Conservation (phyloP, 1,140 invertebrate species). For the Zaprionus vittiger region DNA sequence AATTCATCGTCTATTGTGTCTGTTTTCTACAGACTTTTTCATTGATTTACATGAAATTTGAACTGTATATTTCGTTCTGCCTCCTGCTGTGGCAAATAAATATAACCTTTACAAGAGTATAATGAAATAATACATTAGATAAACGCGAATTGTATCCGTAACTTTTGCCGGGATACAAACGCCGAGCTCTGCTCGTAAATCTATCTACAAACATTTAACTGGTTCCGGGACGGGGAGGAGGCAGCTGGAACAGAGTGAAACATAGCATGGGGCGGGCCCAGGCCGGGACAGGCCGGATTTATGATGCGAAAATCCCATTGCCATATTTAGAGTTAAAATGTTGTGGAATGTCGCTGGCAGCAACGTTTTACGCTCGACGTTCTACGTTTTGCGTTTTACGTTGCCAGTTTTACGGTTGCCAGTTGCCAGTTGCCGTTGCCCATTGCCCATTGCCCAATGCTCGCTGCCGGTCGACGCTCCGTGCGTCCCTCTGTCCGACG, state of each 20-base stretch:
- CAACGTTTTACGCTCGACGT: slow-evolving; percentile 24
- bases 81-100: neutral
- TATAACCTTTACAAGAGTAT: neutral
- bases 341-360: slow-evolving; percentile 40
- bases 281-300: slow-evolving; percentile 38
- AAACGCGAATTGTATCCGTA: slow-evolving; percentile 39
- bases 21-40: neutral
- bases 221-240: slow-evolving; percentile 10
- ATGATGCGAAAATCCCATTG: slow-evolving; percentile 63
- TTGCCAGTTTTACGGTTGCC: slow-evolving; percentile 20
- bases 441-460: neutral
- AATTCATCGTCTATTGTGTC: too few relatives aligned
- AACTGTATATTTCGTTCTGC: neutral
- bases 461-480: neutral
- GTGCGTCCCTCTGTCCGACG: neutral
- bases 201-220: slow-evolving; percentile 43
- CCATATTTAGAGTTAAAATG: slow-evolving; percentile 37
- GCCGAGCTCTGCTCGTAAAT: slow-evolving; percentile 29
- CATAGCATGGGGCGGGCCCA: neutral
- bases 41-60: neutral
- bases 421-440: slow-evolving; percentile 17
- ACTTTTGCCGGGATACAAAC: slow-evolving; percentile 12
- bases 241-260: neutral
- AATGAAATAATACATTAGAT: slow-evolving; percentile 7
- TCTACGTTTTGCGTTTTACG: slow-evolving; percentile 20